Conservation (phyloP, 2,888 invertebrate genomes). For the Andrena haemorrhoa region DNA sequence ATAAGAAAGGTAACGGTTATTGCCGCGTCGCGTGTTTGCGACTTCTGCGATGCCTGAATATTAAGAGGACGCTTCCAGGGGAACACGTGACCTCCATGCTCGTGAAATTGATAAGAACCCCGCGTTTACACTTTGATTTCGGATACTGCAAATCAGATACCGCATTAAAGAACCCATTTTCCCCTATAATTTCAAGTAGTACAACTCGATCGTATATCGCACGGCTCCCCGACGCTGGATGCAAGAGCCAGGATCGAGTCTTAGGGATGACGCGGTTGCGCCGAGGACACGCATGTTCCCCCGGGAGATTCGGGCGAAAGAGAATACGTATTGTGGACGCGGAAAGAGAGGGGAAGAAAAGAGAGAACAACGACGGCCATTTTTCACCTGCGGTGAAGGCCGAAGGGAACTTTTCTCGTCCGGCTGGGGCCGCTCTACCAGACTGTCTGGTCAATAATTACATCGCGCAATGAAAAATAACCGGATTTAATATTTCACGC, state of each 20-base stretch:
- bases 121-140: slow-evolving; percentile 11
- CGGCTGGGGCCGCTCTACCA: slow-evolving; percentile 56
- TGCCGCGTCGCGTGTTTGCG: slow-evolving; percentile 41
- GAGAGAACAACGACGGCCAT: slow-evolving; percentile 56
- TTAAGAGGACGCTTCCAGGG: slow-evolving; percentile 35
- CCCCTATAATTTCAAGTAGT: background rate
- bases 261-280: background rate
- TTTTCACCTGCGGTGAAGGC: slow-evolving; percentile 63
- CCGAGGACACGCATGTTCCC: background rate
- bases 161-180: too few species aligned
- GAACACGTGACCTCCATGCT: slow-evolving; percentile 37
- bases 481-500: slow-evolving; percentile 70
- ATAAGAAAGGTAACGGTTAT: slow-evolving; percentile 82
- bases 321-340: slow-evolving; percentile 24
- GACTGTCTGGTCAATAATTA: slow-evolving; percentile 73
- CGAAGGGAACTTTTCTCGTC: slow-evolving; percentile 68
- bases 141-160: background rate
- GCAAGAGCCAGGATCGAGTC: background rate
- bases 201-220: background rate
- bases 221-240: background rate
- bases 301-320: background rate
- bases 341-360: slow-evolving; percentile 33
- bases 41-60: slow-evolving; percentile 45
- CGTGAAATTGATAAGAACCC: slow-evolving; percentile 23
- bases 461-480: slow-evolving; percentile 74